Evolutionary conservation across 2,888 invertebrate genomes (phyloP).

Genomic region (Brachynemurus nebulosus): DNA sequence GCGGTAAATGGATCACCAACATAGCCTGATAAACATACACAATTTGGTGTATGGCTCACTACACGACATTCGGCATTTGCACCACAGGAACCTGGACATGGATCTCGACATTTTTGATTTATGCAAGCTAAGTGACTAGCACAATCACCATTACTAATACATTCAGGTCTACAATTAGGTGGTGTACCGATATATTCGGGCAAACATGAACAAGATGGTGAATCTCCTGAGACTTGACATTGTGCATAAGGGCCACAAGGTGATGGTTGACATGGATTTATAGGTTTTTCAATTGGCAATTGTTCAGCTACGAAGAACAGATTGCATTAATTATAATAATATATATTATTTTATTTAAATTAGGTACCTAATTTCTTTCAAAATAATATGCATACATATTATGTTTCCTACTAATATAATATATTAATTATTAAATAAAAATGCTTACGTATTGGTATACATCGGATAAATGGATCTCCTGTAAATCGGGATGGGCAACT

Average conservation of each 20-base stretch:
- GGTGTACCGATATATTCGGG: conserved; percentile 47
- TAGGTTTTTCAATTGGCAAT: conserved; percentile 17
- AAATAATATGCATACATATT: no score
- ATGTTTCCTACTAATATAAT: no score
- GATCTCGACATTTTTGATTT: conserved; percentile 59
- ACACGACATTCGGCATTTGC: conserved; percentile 56
- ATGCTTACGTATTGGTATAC: conserved; percentile 16
- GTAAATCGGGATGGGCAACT: conserved; percentile 33
- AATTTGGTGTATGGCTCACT: conserved; percentile 56
- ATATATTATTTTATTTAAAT: background rate
- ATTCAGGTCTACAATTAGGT: conserved; percentile 62
- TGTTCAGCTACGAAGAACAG: conserved; percentile 8
- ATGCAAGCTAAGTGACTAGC: conserved; percentile 54
- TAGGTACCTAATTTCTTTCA: no score
- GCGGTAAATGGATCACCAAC: conserved; percentile 50
- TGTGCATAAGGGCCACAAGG: conserved; percentile 55
- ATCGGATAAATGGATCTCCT: conserved; percentile 34
- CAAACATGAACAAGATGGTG: conserved; percentile 46
- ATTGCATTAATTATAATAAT: background rate
- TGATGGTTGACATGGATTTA: conserved; percentile 51
- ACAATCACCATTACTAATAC: conserved; percentile 58
- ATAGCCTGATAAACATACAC: conserved; percentile 42
- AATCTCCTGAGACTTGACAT: conserved; percentile 37
- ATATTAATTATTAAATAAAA: no score
- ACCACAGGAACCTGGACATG: conserved; percentile 65